These are phyloP conservation scores for Cnemophilus loriae DNA, from an alignment of 2,113 vertebrate genomes.

Conservation along the genomic window DNA sequence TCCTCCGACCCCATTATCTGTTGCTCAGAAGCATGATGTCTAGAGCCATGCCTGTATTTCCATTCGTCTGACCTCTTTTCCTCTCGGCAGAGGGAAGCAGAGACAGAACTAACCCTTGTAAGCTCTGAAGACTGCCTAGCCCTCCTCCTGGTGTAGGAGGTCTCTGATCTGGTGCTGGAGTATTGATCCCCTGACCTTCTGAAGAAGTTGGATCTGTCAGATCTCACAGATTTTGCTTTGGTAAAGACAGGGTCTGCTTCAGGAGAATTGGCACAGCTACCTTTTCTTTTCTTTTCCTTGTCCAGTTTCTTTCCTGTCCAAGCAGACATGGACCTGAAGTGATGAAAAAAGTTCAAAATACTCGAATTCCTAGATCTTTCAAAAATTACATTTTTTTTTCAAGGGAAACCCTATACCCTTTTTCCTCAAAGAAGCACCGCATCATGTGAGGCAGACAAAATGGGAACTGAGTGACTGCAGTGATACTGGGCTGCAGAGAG, in stretches of 20 bases:
- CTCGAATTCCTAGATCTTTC: slow-evolving; percentile 43
- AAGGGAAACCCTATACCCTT: slow-evolving; percentile 34
- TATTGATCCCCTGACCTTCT: slow-evolving; percentile 58
- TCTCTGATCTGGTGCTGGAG: slow-evolving; percentile 48
- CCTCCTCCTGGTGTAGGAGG: slow-evolving; percentile 44
- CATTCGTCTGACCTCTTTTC: slow-evolving; percentile 12
- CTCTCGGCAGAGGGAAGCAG: slow-evolving; percentile 34
- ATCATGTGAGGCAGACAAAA: slow-evolving; percentile 12
- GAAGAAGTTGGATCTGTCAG: slow-evolving; percentile 54
- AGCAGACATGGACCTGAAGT: slow-evolving; percentile 64
- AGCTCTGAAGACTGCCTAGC: slow-evolving; percentile 52
- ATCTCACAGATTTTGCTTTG: slow-evolving; percentile 60
- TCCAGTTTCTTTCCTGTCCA: slow-evolving; percentile 64
- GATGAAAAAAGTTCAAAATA: slow-evolving; percentile 68
- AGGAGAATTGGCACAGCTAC: slow-evolving; percentile 55
- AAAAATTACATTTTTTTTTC: neutral
- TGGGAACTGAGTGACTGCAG: slow-evolving; percentile 53
- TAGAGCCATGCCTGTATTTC: slow-evolving; percentile 54
- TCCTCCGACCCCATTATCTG: slow-evolving; percentile 15
- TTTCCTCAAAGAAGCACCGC: slow-evolving; percentile 35
- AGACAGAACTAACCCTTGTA: slow-evolving; percentile 43
- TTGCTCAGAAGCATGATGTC: slow-evolving; percentile 27
- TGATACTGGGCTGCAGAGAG: slow-evolving; percentile 46
- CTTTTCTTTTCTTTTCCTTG: slow-evolving; percentile 61
- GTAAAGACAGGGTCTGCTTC: slow-evolving; percentile 60